phyloP scores from a whole-genome alignment of 2,888 invertebrate genomes.

The Phengaris alcon region DNA sequence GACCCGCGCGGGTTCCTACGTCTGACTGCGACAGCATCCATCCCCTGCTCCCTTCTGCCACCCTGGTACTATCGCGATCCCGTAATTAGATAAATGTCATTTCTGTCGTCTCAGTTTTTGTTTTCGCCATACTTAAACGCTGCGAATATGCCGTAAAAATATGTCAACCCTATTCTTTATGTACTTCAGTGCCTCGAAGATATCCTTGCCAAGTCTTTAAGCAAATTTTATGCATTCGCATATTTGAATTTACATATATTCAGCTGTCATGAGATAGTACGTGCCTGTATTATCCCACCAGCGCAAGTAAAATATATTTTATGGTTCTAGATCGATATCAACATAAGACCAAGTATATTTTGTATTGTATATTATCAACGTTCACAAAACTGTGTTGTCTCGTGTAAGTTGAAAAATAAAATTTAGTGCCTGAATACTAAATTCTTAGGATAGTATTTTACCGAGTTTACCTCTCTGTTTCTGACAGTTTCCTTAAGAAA shows the following conservation, averaged over 20 bases:
- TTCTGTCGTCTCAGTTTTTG: conserved; percentile 65
- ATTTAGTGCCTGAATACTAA: too few species aligned
- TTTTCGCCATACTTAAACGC: conserved; percentile 42
- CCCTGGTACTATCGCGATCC: conserved; percentile 65
- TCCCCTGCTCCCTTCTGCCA: conserved; percentile 45
- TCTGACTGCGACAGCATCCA: conserved; percentile 60
- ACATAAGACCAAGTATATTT: background rate
- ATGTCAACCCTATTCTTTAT: background rate
- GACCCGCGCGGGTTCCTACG: conserved; percentile 41
- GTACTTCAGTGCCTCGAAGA: background rate
- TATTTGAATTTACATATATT: conserved; percentile 28
- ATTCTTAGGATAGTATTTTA: too few species aligned
- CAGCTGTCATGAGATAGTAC: conserved; percentile 33
- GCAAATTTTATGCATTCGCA: conserved; percentile 29
- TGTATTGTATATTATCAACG: background rate
- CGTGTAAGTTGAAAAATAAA: too few species aligned
- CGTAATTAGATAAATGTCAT: conserved; percentile 78
- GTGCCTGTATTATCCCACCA: conserved; percentile 21
- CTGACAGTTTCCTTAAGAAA: too few species aligned
- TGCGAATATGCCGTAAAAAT: conserved; percentile 36
- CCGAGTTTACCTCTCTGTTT: too few species aligned
- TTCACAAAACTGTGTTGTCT: background rate
- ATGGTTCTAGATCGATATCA: background rate
- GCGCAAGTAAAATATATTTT: conserved; percentile 18
- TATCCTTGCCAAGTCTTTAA: conserved; percentile 28